phyloP scores from a whole-genome alignment of 1,140 invertebrate genomes.

The Spodoptera litura region DNA sequence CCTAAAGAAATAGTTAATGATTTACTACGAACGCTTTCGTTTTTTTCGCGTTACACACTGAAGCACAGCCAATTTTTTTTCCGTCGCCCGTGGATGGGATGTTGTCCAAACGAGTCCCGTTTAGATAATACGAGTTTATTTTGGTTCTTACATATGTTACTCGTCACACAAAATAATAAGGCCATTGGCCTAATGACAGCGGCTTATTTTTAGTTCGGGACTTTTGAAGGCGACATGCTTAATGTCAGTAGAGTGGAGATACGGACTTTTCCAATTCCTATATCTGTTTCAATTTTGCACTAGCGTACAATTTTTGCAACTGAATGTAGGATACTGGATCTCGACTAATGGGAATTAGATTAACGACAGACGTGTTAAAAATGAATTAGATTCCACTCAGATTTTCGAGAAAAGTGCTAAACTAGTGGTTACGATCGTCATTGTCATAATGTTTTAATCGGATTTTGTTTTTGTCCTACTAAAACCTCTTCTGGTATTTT shows the following conservation, averaged over 20 bases:
- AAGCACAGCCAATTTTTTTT: constrained; percentile 74
- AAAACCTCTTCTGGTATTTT: not conserved
- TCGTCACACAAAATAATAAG: constrained; percentile 82
- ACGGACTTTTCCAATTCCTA: constrained; percentile 45
- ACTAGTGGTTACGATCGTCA: not conserved
- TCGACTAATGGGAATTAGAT: constrained; percentile 16
- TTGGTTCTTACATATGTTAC: constrained; percentile 79
- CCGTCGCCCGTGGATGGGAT: constrained; percentile 57
- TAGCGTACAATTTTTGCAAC: constrained; percentile 2
- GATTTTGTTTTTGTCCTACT: not conserved
- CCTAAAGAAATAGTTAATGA: constrained; percentile 59
- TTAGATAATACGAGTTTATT: constrained; percentile 81
- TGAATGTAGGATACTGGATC: constrained; percentile 30
- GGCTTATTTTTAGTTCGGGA: constrained; percentile 75
- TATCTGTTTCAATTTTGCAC: not conserved
- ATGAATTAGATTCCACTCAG: constrained; percentile 2
- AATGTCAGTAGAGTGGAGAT: constrained; percentile 57
- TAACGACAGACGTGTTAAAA: constrained; percentile 27
- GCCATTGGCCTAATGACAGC: constrained; percentile 83
- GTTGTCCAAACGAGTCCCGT: constrained; percentile 59
- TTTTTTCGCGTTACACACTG: constrained; percentile 56
- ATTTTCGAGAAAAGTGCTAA: constrained; percentile 1
- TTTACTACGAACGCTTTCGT: constrained; percentile 52
- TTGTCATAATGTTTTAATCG: not conserved
- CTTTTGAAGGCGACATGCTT: constrained; percentile 71